These are phyloP conservation scores for Tuta absoluta DNA, from an alignment of 2,888 invertebrate species.

Conservation along the genomic window DNA sequence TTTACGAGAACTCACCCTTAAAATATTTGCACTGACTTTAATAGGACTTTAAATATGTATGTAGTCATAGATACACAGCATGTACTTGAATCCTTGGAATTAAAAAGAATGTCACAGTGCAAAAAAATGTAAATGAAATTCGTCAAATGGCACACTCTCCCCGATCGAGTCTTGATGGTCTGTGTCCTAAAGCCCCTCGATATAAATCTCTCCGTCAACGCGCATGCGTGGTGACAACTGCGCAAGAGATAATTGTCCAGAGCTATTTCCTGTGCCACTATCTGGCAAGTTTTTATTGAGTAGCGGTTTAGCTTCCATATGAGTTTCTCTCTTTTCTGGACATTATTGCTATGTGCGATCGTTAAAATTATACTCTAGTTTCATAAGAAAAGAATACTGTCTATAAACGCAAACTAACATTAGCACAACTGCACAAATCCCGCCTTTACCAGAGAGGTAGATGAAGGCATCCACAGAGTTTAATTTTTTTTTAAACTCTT, in stretches of 20 bases:
- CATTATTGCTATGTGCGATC: conserved; percentile 13
- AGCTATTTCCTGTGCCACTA: conserved; percentile 74
- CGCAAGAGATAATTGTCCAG: conserved; percentile 64
- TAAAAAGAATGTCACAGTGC: conserved; percentile 4
- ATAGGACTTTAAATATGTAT: too few relatives aligned
- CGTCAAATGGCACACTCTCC: conserved; percentile 45
- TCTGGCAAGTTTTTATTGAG: conserved; percentile 58
- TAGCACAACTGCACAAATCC: too few relatives aligned
- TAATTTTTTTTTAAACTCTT: too few relatives aligned
- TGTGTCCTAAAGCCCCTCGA: conserved; percentile 41
- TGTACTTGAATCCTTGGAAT: neutral
- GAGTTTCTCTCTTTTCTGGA: conserved; percentile 14
- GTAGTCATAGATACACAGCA: too few relatives aligned
- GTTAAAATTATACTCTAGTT: neutral
- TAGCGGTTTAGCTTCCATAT: conserved; percentile 42
- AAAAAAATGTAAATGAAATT: conserved; percentile 42
- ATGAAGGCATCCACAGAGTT: too few relatives aligned
- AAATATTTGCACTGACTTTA: too few relatives aligned
- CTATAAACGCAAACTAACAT: too few relatives aligned
- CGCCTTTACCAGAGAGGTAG: too few relatives aligned
- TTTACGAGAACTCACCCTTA: too few relatives aligned
- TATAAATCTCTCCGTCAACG: conserved; percentile 57
- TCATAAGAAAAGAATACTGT: neutral
- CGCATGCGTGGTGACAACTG: conserved; percentile 49
- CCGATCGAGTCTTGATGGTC: conserved; percentile 39